Evolutionary conservation across 1,140 invertebrate genomes (phyloP).

Genomic region (Periplaneta americana): DNA sequence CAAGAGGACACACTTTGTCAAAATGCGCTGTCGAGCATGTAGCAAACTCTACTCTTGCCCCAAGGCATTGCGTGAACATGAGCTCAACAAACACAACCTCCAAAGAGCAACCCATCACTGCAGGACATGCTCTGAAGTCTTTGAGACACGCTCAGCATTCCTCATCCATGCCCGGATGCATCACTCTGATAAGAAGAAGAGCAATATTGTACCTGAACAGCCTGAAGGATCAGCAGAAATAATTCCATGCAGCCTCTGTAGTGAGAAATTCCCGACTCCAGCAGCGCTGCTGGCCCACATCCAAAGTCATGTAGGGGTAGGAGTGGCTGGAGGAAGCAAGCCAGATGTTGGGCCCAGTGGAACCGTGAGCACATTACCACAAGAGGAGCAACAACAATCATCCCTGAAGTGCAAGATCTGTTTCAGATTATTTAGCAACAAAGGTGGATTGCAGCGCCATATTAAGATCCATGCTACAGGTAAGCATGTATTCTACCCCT

Average conservation of each 20-base stretch:
- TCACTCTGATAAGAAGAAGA: background rate
- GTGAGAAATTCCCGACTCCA: background rate
- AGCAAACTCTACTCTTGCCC: background rate
- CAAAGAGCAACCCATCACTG: background rate
- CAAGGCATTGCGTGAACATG: background rate
- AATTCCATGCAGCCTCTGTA: background rate
- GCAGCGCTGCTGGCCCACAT: background rate
- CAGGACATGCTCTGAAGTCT: background rate
- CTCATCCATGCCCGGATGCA: background rate
- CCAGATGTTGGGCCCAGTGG: background rate
- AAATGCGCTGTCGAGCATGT: background rate
- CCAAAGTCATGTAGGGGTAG: background rate
- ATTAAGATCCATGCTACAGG: background rate
- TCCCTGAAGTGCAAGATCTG: background rate
- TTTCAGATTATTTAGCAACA: background rate
- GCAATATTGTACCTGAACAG: background rate
- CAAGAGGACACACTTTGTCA: background rate
- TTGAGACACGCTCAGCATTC: background rate
- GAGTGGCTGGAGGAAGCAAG: background rate
- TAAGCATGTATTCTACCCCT: background rate
- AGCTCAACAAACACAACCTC: background rate
- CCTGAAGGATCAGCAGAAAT: background rate
- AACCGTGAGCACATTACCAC: background rate
- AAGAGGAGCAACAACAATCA: background rate
- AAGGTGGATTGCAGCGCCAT: background rate